phyloP scores from a whole-genome alignment of 35 echinoderm and acorn worm genomes.

The Anneissia japonica region DNA sequence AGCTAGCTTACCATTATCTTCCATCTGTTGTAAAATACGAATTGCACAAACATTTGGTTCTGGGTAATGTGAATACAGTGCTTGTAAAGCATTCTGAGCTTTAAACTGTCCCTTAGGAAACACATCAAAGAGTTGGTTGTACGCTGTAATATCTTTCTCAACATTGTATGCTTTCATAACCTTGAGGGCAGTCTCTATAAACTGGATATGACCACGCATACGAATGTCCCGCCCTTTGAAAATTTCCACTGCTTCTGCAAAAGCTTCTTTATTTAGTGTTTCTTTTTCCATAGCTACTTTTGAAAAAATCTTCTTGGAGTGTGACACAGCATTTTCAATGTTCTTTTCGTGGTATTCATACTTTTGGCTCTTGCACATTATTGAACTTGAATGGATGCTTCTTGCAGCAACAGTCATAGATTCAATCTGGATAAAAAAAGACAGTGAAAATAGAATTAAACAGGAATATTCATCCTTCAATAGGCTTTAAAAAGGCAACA shows the following conservation, averaged over 20 bases:
- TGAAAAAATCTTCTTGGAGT: slow-evolving; percentile 60
- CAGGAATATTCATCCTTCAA: too few species aligned
- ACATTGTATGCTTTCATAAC: slow-evolving; percentile 73
- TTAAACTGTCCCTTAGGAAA: slow-evolving; percentile 81
- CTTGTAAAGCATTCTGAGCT: slow-evolving; percentile 63
- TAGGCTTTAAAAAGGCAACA: too few species aligned
- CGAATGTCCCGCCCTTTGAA: slow-evolving; percentile 70
- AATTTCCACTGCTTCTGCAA: slow-evolving; percentile 49
- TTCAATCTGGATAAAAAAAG: too few species aligned
- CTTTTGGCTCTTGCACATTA: background rate
- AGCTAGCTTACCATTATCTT: slow-evolving; percentile 83
- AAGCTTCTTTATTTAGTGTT: slow-evolving; percentile 55
- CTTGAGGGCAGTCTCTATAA: slow-evolving; percentile 73
- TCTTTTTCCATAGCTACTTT: slow-evolving; percentile 39
- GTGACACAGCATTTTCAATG: slow-evolving; percentile 12
- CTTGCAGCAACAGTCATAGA: too few species aligned
- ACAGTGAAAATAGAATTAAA: too few species aligned
- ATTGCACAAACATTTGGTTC: slow-evolving; percentile 78
- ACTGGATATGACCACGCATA: slow-evolving; percentile 69
- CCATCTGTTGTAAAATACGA: slow-evolving; percentile 83
- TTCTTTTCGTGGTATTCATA: background rate
- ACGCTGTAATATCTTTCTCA: slow-evolving; percentile 79
- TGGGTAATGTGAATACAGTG: slow-evolving; percentile 72
- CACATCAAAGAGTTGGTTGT: slow-evolving; percentile 71
- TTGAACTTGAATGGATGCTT: background rate